Percentiles rank a stretch among this genome's conserved stretches.
Conservation (phyloP, 1,140 invertebrate species). For the Brachystomella parvula region DNA sequence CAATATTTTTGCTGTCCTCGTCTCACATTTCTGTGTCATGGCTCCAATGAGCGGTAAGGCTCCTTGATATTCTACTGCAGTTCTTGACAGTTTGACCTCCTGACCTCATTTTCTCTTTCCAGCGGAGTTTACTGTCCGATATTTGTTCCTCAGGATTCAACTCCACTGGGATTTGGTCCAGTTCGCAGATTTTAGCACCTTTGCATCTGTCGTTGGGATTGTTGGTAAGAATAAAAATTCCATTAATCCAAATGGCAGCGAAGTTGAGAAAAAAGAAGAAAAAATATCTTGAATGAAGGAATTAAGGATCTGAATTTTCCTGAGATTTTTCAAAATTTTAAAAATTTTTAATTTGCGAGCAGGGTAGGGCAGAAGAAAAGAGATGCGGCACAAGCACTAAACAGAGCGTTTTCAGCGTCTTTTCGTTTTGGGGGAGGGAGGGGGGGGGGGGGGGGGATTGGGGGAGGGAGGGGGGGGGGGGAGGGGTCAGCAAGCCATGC, state of each 20-base stretch:
- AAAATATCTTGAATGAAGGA: neutral
- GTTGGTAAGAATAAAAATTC: neutral
- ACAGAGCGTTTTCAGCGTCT: neutral
- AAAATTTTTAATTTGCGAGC: neutral
- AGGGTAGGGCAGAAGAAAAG: neutral
- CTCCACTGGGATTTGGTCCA: neutral
- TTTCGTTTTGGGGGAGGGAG: too few relatives aligned
- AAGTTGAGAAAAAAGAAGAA: neutral
- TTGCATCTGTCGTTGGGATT: neutral
- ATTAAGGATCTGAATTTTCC: neutral
- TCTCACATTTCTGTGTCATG: conserved; percentile 1
- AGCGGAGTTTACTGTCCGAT: neutral
- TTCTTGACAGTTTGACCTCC: neutral
- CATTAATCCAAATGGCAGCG: too few relatives aligned
- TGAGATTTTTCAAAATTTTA: neutral
- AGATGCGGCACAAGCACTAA: neutral
- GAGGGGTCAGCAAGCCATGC: too few relatives aligned
- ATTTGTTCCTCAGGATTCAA: neutral
- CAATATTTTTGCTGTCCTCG: neutral
- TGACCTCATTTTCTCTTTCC: neutral
- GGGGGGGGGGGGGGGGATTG: too few relatives aligned
- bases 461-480: too few relatives aligned
- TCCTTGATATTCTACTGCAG: too few relatives aligned
- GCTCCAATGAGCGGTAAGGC: conserved; percentile 9
- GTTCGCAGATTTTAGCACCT: neutral